Evolutionary conservation across 2,797 vertebrate genomes (phyloP).

Genomic region (Pogoniulus pusillus): DNA sequence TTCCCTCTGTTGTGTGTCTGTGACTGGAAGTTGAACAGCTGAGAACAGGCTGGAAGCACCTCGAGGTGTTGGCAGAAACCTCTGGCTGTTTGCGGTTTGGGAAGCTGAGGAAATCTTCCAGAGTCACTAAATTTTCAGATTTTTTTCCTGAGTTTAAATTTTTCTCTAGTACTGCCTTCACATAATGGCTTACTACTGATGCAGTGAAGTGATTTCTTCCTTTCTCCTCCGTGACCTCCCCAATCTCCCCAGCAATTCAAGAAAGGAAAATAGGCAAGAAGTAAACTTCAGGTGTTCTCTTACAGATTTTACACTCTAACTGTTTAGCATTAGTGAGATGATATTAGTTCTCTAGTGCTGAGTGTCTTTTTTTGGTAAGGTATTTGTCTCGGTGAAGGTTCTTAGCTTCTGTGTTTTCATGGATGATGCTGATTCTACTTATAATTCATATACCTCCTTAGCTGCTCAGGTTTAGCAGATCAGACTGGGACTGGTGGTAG

Average conservation of each 20-base stretch:
- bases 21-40: slow-evolving; percentile 6
- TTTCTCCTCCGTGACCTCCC: not conserved
- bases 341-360: slow-evolving; percentile 36
- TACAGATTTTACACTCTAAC: slow-evolving; percentile 25
- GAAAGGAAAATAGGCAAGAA: slow-evolving; percentile 12
- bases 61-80: not conserved
- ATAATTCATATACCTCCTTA: slow-evolving; percentile 67
- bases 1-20: not conserved
- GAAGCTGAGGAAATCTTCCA: not conserved
- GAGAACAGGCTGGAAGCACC: not conserved
- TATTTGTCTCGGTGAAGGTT: slow-evolving; percentile 42
- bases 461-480: slow-evolving; percentile 66
- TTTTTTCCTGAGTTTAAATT: not conserved
- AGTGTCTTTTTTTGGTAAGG: slow-evolving; percentile 37
- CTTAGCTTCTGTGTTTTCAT: slow-evolving; percentile 32
- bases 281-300: slow-evolving; percentile 39
- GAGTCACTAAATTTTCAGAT: not conserved
- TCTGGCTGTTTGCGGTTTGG: not conserved
- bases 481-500: slow-evolving; percentile 18
- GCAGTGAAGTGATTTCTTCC: not conserved
- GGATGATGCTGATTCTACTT: slow-evolving; percentile 52
- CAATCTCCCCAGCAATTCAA: not conserved
- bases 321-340: slow-evolving; percentile 17
- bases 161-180: slow-evolving; percentile 16
- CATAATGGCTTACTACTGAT: not conserved